These are phyloP conservation scores for Diachrysia chrysitis DNA, from an alignment of 2,888 invertebrate genomes.

Conservation along the genomic window DNA sequence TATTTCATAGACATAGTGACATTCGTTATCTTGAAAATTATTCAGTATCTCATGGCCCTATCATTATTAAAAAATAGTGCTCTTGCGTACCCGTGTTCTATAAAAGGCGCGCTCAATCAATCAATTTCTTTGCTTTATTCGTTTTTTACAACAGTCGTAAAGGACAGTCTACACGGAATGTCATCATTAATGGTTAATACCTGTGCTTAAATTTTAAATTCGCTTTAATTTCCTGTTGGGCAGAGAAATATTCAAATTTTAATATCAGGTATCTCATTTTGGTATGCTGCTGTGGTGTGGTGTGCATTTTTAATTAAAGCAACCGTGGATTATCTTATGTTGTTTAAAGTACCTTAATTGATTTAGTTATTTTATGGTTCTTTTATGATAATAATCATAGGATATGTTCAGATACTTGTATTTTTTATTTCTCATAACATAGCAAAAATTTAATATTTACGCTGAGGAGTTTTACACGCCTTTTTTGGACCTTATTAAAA, in stretches of 20 bases:
- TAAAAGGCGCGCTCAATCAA: slow-evolving; percentile 30
- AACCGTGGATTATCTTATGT: neutral
- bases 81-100: neutral
- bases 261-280: slow-evolving; percentile 10
- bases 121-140: slow-evolving; percentile 38
- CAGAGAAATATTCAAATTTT: neutral
- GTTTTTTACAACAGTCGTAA: slow-evolving; percentile 53
- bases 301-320: neutral
- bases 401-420: no score
- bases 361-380: no score
- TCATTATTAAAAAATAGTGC: neutral
- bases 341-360: no score
- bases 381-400: no score
- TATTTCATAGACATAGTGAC: no score
- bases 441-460: no score
- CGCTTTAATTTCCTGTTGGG: slow-evolving; percentile 27
- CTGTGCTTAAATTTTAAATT: slow-evolving; percentile 27
- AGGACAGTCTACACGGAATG: slow-evolving; percentile 41
- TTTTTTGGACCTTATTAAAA: neutral
- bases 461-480: no score
- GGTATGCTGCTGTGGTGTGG: neutral
- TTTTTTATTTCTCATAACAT: no score
- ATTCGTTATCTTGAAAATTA: neutral
- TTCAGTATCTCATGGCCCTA: neutral
- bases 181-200: slow-evolving; percentile 25